Evolutionary conservation across 1,140 invertebrate genomes (phyloP), one percentile per base, ranked within the genome.

Genomic region (Chironomus striatipennis): DNA sequence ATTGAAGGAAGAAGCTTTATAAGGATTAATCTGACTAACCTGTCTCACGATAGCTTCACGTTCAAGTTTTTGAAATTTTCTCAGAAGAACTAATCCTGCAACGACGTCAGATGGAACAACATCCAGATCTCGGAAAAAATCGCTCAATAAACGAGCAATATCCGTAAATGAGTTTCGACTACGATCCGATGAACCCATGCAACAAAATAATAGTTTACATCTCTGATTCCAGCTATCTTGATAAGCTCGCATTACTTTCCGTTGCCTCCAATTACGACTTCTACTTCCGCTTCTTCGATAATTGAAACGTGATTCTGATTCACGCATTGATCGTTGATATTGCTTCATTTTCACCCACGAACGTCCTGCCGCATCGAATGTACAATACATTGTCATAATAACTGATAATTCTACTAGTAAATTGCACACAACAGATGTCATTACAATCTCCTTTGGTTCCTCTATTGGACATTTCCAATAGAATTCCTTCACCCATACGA

Each of bases 271-370:
- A 83, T 95, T 95, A 78, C 93, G 85, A 76, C 91, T 89, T 77
- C 87, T 85, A 80, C 90, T 93, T 67, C 91, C 91, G 74, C 91
- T 94, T 47, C 92, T 82, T 77, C 90, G 90, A 78, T 93, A 91
- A 79, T 91, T 88, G 78, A 90, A 90, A 77, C 90, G 87, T 0
- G 88, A 87, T 79, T 92, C 89, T 20, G 88, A 88, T 77, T 92
- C 90, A 77, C 88, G 88, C 87, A 94, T 88, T 70, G 91, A 94
- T 64, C 91, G 86, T 81, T 95, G 93, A 81, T 93, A 96, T 76
- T 91, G 87, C 82, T 95, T 95, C 92, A 96, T 94, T 84, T 95
- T 95, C 0, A 96, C 93, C 93, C 93, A 96, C n/a, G 92, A 93
- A 24, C 92, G 85, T 9, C 93, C 94, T 5, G 93, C 94, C 0